Percentiles rank a stretch among this genome's conserved stretches.
These are phyloP conservation scores for Lateolabrax maculatus DNA, from an alignment of 2,797 vertebrate species.

Conservation along the genomic window DNA sequence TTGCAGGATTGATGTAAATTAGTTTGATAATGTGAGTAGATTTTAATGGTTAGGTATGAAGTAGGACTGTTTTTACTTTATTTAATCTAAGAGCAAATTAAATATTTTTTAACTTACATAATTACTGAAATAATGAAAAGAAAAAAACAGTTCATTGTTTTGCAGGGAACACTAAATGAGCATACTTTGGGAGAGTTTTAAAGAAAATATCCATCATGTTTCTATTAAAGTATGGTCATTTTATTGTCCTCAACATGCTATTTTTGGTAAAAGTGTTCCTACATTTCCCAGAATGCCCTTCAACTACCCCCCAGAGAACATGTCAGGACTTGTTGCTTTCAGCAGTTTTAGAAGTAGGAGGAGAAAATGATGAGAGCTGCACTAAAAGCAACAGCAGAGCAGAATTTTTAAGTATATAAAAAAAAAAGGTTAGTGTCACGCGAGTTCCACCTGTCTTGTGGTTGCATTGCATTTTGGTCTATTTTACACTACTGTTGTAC, in stretches of 20 bases:
- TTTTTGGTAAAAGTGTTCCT: conserved; percentile 21
- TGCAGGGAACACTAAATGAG: neutral
- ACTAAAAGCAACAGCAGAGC: neutral
- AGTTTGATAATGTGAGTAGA: neutral
- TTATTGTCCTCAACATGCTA: conserved; percentile 3
- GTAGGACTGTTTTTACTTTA: neutral
- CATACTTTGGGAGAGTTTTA: neutral
- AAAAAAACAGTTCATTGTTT: neutral
- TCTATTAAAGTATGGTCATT: neutral
- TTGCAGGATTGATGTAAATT: neutral
- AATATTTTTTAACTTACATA: conserved; percentile 16
- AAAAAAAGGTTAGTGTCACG: neutral
- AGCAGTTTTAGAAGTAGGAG: conserved; percentile 27
- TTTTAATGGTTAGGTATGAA: conserved; percentile 9
- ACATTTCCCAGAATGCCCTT: conserved; percentile 59
- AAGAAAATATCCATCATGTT: neutral
- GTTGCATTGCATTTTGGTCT: neutral
- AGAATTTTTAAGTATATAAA: neutral
- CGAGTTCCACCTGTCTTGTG: neutral
- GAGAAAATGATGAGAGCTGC: conserved; percentile 14
- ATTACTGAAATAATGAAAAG: conserved; percentile 19
- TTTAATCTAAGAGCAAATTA: neutral
- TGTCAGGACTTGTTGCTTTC: conserved; percentile 53
- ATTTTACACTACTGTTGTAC: neutral
- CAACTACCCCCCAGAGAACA: conserved; percentile 26